These are phyloP conservation scores for Allophyes oxyacanthae DNA, from an alignment of 2,888 invertebrate species.

Conservation along the genomic window DNA sequence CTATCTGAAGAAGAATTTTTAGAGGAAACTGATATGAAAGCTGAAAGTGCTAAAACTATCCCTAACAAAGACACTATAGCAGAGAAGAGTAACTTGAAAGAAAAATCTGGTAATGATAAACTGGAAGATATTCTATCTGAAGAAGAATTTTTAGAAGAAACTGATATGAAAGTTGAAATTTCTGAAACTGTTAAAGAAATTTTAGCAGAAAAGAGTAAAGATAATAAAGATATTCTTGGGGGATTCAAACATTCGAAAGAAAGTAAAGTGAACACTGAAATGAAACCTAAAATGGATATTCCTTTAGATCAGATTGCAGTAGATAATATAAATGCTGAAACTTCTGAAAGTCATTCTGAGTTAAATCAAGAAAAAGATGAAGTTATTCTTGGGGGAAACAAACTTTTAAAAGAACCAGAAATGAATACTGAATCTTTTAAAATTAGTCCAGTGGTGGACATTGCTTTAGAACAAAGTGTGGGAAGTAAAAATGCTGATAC, in stretches of 20 bases:
- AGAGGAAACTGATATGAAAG: slow-evolving; percentile 9
- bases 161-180: background rate
- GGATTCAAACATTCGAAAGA: slow-evolving; percentile 30
- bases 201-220: background rate
- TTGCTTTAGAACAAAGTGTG: too few relatives aligned
- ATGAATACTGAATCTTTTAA: too few relatives aligned
- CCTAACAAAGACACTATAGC: background rate
- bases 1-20: slow-evolving; percentile 25
- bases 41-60: background rate
- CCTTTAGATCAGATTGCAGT: too few relatives aligned
- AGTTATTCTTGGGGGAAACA: too few relatives aligned
- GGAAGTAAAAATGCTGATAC: too few relatives aligned
- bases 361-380: too few relatives aligned
- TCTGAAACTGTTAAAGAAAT: background rate
- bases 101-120: slow-evolving; percentile 21
- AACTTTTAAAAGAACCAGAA: too few relatives aligned
- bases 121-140: slow-evolving; percentile 6
- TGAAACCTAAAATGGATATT: too few relatives aligned
- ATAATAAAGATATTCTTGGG: background rate
- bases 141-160: slow-evolving; percentile 29
- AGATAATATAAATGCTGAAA: too few relatives aligned
- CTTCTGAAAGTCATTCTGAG: too few relatives aligned
- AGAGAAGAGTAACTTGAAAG: slow-evolving; percentile 21
- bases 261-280: background rate
- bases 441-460: too few relatives aligned